These are phyloP conservation scores for Tinea semifulvella DNA, from an alignment of 2,888 invertebrate species.

Conservation along the genomic window DNA sequence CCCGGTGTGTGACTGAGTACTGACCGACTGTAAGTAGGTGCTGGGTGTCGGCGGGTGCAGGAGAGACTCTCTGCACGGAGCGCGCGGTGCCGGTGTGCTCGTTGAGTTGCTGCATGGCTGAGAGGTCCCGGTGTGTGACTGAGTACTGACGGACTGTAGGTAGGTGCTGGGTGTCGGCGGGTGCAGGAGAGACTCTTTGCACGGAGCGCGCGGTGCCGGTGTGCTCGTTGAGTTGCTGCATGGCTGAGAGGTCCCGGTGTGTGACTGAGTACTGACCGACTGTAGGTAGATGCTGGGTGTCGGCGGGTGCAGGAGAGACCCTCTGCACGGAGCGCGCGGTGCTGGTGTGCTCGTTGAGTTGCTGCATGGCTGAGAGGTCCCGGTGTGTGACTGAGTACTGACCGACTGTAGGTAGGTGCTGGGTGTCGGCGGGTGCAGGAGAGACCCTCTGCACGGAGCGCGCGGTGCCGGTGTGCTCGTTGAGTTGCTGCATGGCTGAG, in stretches of 20 bases:
- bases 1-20: no score
- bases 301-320: conserved; percentile 86
- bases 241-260: conserved; percentile 92
- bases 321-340: conserved; percentile 92
- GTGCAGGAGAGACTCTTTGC: conserved; percentile 92
- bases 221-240: conserved; percentile 97
- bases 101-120: conserved; percentile 86
- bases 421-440: conserved; percentile 37
- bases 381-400: conserved; percentile 86
- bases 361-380: conserved; percentile 91
- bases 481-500: conserved; percentile 97
- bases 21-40: conserved; percentile 39
- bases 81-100: conserved; percentile 74
- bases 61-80: conserved; percentile 93
- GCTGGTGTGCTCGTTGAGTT: conserved; percentile 98
- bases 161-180: conserved; percentile 60
- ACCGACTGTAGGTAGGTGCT: conserved; percentile 65
- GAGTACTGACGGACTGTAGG: no score
- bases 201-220: conserved; percentile 72
- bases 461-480: conserved; percentile 96
- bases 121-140: no score
- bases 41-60: conserved; percentile 78
- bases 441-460: conserved; percentile 88
- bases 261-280: conserved; percentile 44
- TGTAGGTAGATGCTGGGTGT: conserved; percentile 66